These are phyloP conservation scores for Telenomus remus DNA, from an alignment of 1,140 invertebrate species.

Conservation along the genomic window DNA sequence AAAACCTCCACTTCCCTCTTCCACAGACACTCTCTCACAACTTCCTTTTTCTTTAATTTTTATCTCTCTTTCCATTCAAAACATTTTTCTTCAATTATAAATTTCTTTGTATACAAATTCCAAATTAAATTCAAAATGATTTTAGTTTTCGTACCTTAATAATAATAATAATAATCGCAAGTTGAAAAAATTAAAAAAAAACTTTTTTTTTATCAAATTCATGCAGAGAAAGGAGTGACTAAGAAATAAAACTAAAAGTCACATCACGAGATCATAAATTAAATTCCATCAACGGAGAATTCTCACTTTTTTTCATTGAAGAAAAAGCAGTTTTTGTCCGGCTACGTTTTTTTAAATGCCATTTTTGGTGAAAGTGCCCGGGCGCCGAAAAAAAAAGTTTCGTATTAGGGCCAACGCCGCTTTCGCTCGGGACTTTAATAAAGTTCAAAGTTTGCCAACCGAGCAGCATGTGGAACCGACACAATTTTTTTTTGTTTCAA, in stretches of 20 bases:
- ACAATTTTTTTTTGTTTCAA: not conserved
- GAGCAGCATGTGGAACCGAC: not conserved
- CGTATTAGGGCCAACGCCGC: conserved; percentile 51
- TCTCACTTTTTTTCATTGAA: conserved; percentile 3
- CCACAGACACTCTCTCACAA: conserved; percentile 27
- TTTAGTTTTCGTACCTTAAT: too few relatives aligned
- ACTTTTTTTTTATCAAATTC: too few relatives aligned
- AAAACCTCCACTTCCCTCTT: conserved; percentile 53
- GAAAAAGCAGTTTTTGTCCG: too few relatives aligned
- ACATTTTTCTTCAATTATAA: not conserved
- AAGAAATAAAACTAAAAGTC: too few relatives aligned
- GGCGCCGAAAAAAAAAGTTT: conserved; percentile 28
- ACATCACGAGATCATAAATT: too few relatives aligned
- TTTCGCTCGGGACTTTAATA: conserved; percentile 39
- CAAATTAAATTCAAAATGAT: too few relatives aligned
- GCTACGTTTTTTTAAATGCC: conserved; percentile 38
- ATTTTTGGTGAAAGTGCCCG: conserved; percentile 55
- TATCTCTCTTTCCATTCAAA: not conserved
- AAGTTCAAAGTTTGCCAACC: conserved; percentile 50
- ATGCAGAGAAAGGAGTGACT: too few relatives aligned
- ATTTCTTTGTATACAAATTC: too few relatives aligned
- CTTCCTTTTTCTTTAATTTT: conserved; percentile 14
- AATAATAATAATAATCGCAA: too few relatives aligned
- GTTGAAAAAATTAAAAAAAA: too few relatives aligned
- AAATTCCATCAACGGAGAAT: not conserved